These are phyloP conservation scores for Limulus polyphemus DNA, from an alignment of 2,888 invertebrate species.

Conservation along the genomic window DNA sequence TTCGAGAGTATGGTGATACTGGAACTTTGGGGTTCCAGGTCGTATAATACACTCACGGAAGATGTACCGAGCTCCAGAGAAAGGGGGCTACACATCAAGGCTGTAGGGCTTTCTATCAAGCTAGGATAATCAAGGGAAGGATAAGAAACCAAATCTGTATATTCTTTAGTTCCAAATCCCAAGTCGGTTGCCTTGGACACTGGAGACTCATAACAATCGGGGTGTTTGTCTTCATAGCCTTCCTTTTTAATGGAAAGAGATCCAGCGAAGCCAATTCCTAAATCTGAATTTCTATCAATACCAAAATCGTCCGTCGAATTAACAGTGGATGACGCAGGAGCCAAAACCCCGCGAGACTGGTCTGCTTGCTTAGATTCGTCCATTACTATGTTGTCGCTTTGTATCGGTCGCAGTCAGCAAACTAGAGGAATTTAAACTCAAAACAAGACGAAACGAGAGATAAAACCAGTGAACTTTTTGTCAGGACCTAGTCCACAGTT, in stretches of 20 bases:
- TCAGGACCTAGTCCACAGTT: no score
- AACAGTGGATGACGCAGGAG: neutral
- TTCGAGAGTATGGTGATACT: no score
- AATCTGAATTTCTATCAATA: neutral
- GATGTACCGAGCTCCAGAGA: neutral
- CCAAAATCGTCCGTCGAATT: neutral
- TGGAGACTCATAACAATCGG: neutral
- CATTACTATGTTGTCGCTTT: neutral
- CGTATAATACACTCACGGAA: neutral
- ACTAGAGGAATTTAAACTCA: no score
- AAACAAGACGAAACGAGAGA: no score
- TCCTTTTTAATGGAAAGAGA: neutral
- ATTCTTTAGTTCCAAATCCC: neutral
- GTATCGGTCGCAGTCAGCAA: no score
- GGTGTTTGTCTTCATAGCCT: neutral
- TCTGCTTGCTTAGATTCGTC: neutral
- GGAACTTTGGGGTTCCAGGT: conserved; percentile 1
- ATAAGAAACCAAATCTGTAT: neutral
- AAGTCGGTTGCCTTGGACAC: neutral
- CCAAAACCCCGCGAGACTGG: neutral
- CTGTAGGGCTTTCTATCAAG: no score
- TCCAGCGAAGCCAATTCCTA: neutral
- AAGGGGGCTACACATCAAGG: no score
- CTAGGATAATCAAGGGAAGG: neutral
- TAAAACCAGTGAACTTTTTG: no score